phyloP scores from a whole-genome alignment of 2,113 vertebrate genomes.

The Antennarius striatus region DNA sequence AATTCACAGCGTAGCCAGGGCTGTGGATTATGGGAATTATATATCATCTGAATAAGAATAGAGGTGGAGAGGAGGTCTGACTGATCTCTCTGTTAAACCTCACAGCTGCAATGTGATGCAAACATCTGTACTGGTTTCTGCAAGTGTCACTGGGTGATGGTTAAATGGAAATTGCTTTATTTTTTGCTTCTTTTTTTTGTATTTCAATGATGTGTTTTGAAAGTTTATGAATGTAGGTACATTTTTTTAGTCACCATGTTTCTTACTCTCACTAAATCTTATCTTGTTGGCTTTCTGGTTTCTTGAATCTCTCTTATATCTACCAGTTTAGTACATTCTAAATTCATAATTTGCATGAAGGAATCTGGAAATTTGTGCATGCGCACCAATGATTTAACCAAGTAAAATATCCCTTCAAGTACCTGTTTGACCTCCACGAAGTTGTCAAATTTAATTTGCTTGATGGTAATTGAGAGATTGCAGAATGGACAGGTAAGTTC shows the following conservation, averaged over 20 bases:
- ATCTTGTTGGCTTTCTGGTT: too few relatives aligned
- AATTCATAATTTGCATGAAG: too few relatives aligned
- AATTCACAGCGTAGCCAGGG: slow-evolving; percentile 71
- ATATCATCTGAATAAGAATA: slow-evolving; percentile 72
- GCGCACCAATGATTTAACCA: slow-evolving; percentile 11
- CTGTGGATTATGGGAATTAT: slow-evolving; percentile 75
- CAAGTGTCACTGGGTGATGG: background rate
- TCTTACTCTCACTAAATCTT: too few relatives aligned
- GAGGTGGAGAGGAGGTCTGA: slow-evolving; percentile 61
- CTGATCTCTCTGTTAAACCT: slow-evolving; percentile 53
- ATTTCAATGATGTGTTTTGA: background rate
- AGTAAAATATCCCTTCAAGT: slow-evolving; percentile 30
- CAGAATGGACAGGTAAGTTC: slow-evolving; percentile 29
- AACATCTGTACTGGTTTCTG: slow-evolving; percentile 32
- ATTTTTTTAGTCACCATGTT: too few relatives aligned
- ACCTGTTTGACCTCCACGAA: slow-evolving; percentile 44
- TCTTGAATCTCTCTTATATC: too few relatives aligned
- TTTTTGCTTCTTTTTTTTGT: slow-evolving; percentile 10
- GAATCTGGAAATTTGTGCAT: background rate
- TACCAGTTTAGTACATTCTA: too few relatives aligned
- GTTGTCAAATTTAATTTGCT: slow-evolving; percentile 25
- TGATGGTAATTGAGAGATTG: slow-evolving; percentile 8
- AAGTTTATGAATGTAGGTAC: too few relatives aligned
- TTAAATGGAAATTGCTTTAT: background rate
- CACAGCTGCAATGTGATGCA: slow-evolving; percentile 33